Evolutionary conservation across 2,113 vertebrate species (phyloP).

Genomic region (Megaceryle maxima): DNA sequence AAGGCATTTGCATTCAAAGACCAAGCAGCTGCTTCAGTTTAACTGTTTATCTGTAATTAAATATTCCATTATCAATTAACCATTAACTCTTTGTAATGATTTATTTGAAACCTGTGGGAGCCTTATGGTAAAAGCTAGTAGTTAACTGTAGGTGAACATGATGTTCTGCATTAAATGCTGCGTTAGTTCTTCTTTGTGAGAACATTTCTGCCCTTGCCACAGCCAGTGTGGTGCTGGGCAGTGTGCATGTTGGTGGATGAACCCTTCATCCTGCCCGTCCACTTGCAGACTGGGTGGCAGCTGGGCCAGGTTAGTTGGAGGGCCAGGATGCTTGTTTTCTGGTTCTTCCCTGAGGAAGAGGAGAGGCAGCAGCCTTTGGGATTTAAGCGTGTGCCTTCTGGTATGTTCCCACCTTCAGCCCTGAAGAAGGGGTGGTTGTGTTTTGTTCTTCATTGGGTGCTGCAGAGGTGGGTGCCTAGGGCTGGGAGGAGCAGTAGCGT

Average conservation of each 20-base stretch:
- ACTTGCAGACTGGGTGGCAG: background rate
- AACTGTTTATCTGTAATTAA: constrained; percentile 35
- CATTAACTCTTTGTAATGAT: background rate
- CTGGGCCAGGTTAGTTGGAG: background rate
- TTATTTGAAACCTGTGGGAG: background rate
- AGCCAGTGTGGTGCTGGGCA: background rate
- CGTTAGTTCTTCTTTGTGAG: background rate
- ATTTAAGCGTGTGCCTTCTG: background rate
- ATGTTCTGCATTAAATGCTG: background rate
- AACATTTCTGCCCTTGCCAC: background rate
- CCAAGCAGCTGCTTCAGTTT: background rate
- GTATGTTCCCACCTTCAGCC: background rate
- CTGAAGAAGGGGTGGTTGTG: background rate
- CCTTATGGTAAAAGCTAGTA: background rate
- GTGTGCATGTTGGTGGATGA: background rate
- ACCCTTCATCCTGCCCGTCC: rapidly evolving
- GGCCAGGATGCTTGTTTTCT: background rate
- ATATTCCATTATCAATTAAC: constrained; percentile 25
- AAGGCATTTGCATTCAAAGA: background rate
- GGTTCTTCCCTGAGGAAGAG: background rate
- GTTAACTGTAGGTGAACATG: background rate
- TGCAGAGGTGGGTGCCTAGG: rapidly evolving
- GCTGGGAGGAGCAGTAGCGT: background rate
- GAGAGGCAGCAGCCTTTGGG: background rate
- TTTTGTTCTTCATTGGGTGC: background rate